Evolutionary conservation across 2,113 vertebrate species (phyloP).

Genomic region (Suricata suricatta): DNA sequence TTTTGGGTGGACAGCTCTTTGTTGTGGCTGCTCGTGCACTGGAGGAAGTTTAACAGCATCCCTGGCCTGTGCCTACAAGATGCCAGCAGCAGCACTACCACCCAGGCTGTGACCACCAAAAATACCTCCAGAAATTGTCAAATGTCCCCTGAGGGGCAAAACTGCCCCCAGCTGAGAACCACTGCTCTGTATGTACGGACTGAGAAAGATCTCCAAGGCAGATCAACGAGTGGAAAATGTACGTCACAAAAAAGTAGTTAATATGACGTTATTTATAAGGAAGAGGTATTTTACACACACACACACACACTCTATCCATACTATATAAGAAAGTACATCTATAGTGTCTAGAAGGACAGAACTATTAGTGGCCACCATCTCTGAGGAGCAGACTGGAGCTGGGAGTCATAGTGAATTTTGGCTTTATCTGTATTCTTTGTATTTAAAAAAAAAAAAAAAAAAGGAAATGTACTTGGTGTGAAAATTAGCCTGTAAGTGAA

Average conservation of each 20-base stretch:
- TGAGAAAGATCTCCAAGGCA: not conserved
- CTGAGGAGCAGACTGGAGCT: not conserved
- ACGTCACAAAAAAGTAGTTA: not conserved
- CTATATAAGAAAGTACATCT: not conserved
- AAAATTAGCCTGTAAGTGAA: conserved; percentile 19
- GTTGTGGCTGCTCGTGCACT: not conserved
- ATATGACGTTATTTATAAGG: not conserved
- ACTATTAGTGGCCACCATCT: not conserved
- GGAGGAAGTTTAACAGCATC: not conserved
- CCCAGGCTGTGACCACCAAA: not conserved
- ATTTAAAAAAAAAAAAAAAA: not conserved
- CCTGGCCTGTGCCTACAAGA: not conserved
- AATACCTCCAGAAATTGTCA: not conserved
- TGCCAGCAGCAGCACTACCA: not conserved
- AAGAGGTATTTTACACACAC: not conserved
- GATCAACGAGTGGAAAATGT: not conserved
- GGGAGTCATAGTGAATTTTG: not conserved
- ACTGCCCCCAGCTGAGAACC: not conserved
- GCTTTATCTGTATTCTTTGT: not conserved
- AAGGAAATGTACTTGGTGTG: not conserved
- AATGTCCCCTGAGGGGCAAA: not conserved
- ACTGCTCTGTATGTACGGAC: not conserved
- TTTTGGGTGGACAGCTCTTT: not conserved
- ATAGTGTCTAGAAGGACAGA: not conserved
- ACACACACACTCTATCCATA: not conserved